Base-by-base conservation (phyloP, 2,113 vertebrate species). In the Monarcha castaneiventris region DNA sequence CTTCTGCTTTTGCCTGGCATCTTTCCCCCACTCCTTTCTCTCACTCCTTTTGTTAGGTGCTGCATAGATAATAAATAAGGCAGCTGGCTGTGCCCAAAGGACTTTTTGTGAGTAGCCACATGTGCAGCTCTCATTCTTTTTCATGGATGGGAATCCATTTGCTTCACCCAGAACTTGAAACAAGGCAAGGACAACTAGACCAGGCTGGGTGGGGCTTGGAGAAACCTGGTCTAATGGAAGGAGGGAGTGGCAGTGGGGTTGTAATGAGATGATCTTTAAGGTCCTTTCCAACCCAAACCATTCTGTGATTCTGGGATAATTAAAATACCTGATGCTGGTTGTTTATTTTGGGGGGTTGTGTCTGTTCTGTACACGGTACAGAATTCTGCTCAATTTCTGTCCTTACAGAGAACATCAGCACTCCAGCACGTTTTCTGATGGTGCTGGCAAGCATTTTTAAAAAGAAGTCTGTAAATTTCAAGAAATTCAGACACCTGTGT, bases 291-390 rank as follows among this genome's bases (percentile, higher is more conserved):
- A 20, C 17, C 22, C 56, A 69, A 49, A 37, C 35, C 26, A 29
- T 43, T 69, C 51, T 43, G 22, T 29, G 59, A 33, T 55, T 64
- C 33, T 54, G 32, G 43, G n/a, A 20, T 55, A 55, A 55, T 12
- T 39, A 3, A 72, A 79, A 48, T 33, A 27, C 0, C 3, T 7
- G 10, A 4, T 73, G 6, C 1, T 2, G 23, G 6, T 41, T 7
- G 26, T 67, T 84, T 44, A 1, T 13, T 66, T 55, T 83, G 58
- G 30, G 64, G 19, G 10, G 10, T 63, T 56, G 48, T 75, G 29
- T 16, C 3, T 85, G 0, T 69, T 84, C 55, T 63, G 27, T 68
- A 8, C 25, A 9, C 21, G 15, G 37, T 23, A 27, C 7, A 56
- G 51, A 30, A 30, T 75, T 56, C 11, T 86, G 46, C 32, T 52